Percentiles rank a stretch among this genome's conserved stretches.
Conservation (phyloP, 35 echinoderm and acorn worm genomes). For the Nesometra sesokonis region DNA sequence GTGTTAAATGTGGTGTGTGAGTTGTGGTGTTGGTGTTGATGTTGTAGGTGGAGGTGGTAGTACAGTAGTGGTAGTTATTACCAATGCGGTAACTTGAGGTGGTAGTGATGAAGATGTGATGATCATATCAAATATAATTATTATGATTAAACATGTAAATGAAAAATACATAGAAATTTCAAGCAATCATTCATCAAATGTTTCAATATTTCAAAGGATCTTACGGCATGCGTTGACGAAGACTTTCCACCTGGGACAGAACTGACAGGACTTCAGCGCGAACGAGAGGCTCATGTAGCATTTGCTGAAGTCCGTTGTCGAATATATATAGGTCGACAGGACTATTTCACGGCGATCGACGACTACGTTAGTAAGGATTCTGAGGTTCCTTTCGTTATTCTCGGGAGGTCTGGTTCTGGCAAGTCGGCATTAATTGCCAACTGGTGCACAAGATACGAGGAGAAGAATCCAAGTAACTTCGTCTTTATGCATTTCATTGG, state of each 20-base stretch:
- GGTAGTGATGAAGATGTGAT: too few relatives aligned
- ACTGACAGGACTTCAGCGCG: slow-evolving; percentile 42
- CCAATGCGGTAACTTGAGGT: too few relatives aligned
- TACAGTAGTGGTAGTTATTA: too few relatives aligned
- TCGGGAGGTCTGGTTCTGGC: slow-evolving; percentile 70
- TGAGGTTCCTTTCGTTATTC: slow-evolving; percentile 41
- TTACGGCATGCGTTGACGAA: slow-evolving; percentile 46
- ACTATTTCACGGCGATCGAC: slow-evolving; percentile 69
- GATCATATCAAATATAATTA: too few relatives aligned
- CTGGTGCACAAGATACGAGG: slow-evolving; percentile 64
- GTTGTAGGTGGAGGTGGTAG: too few relatives aligned
- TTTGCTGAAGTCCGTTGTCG: slow-evolving; percentile 56
- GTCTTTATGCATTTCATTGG: slow-evolving; percentile 90
- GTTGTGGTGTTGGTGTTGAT: not conserved
- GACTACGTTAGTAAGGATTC: slow-evolving; percentile 17
- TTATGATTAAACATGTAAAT: too few relatives aligned
- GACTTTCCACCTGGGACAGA: slow-evolving; percentile 84
- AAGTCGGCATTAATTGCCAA: slow-evolving; percentile 88
- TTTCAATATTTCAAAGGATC: slow-evolving; percentile 39
- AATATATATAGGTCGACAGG: slow-evolving; percentile 71
- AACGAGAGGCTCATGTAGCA: slow-evolving; percentile 63
- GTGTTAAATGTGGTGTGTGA: not conserved
- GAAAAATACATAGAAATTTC: too few relatives aligned
- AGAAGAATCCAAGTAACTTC: slow-evolving; percentile 53
- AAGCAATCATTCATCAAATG: not conserved